These are phyloP conservation scores for Chaenodraco wilsoni DNA, from an alignment of 2,797 vertebrate genomes.

Conservation along the genomic window DNA sequence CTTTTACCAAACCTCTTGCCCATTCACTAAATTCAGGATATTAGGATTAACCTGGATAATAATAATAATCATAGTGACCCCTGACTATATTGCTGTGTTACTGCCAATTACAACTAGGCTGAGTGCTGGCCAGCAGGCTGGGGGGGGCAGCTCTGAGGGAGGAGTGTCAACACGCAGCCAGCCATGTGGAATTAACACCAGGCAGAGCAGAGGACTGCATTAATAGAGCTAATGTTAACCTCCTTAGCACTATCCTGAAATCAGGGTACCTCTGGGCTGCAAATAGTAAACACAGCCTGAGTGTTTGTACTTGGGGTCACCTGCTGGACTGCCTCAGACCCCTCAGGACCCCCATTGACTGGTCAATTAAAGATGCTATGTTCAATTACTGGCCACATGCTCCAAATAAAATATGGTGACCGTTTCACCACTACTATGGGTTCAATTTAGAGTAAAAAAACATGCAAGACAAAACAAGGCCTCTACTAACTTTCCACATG, in stretches of 20 bases:
- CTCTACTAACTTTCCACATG: too few species aligned
- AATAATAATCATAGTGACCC: constrained; percentile 25
- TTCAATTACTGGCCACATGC: too few species aligned
- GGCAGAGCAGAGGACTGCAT: constrained; percentile 17
- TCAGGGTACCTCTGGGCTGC: constrained; percentile 14
- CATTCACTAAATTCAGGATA: constrained; percentile 5
- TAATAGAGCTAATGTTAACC: constrained; percentile 44
- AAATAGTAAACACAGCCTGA: constrained; percentile 23
- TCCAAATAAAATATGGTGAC: too few species aligned
- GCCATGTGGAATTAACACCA: constrained; percentile 53
- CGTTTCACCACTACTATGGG: too few species aligned
- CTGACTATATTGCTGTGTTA: constrained; percentile 38
- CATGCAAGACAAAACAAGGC: too few species aligned
- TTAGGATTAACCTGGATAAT: constrained; percentile 29
- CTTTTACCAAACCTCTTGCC: constrained; percentile 26
- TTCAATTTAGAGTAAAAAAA: too few species aligned
- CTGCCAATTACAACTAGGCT: constrained; percentile 37
- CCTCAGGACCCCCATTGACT: not conserved
- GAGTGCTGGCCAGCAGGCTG: constrained; percentile 28
- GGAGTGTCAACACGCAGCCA: constrained; percentile 21
- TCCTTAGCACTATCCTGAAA: constrained; percentile 35
- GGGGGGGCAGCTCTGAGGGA: constrained; percentile 33
- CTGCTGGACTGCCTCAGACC: not conserved
- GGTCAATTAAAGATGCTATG: too few species aligned
- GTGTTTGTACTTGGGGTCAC: not conserved